Conservation (phyloP, 1,140 invertebrate species). For the Xylocopa sonorina region DNA sequence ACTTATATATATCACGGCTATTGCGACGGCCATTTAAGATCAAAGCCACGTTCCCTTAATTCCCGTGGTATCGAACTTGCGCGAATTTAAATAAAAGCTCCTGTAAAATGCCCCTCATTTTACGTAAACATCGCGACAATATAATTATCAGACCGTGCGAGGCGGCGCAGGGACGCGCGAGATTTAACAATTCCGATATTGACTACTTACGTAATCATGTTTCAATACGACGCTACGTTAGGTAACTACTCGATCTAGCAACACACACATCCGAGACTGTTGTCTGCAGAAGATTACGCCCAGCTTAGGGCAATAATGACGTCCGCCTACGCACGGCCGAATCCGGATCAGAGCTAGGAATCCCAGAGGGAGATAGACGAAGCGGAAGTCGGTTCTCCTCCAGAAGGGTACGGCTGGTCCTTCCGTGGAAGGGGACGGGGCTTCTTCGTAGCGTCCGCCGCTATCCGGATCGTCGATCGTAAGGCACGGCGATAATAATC, state of each 20-base stretch:
- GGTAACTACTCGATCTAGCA: not conserved
- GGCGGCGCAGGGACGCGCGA: not conserved
- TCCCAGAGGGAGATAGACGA: conserved; percentile 35
- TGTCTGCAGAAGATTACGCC: conserved; percentile 30
- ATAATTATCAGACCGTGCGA: no score
- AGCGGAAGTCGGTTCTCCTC: conserved; percentile 49
- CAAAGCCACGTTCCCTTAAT: conserved; percentile 5
- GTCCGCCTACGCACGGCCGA: conserved; percentile 45
- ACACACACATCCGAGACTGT: not conserved
- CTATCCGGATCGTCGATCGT: conserved; percentile 53
- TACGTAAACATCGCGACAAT: no score
- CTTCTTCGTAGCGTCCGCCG: conserved; percentile 12
- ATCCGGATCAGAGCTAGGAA: conserved; percentile 44
- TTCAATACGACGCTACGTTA: not conserved
- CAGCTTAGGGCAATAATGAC: conserved; percentile 48
- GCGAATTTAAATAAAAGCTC: not conserved
- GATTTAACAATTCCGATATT: no score
- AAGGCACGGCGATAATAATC: conserved; percentile 69
- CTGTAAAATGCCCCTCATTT: no score
- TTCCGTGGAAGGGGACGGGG: not conserved
- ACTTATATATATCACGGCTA: not conserved
- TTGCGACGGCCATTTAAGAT: conserved; percentile 20
- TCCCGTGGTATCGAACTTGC: no score
- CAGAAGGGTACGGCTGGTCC: conserved; percentile 11
- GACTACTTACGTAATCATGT: not conserved